Evolutionary conservation across 2,797 vertebrate genomes (phyloP), one percentile per base, ranked within the genome.

Genomic region (Dromococcyx pavoninus): DNA sequence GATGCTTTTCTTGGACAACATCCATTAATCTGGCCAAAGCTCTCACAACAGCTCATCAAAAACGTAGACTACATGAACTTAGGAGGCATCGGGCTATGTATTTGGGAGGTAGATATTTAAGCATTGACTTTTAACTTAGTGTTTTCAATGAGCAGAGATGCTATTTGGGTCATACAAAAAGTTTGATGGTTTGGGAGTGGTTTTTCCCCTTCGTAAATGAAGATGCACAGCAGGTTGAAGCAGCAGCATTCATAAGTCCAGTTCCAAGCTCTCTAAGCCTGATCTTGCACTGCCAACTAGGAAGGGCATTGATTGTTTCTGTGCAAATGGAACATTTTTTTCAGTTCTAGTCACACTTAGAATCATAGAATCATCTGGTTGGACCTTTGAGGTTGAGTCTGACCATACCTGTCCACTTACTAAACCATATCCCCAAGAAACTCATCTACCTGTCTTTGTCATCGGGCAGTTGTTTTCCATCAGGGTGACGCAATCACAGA

Each of bases 1-100:
- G 17, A 60, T 72, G 69, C 66, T 91, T 91, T 91, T 74, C 53
- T 96, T 84, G 85, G 89, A 82, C 73, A 92, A 43, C 30, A 62
- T 64, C 81, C 81, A 75, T 93, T 78, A 53, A 73, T 61, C 24
- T 76, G 61, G 61, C 56, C 70, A 75, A 69, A 94, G 46, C 56
- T 67, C 74, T 91, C 19, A 2, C 41, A 88, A 61, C n/a, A 84
- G 43, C 39, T 33, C 91, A 48, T 71, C 50, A 91, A 48, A 37
- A 93, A 79, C 51, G 57, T 88, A 60, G 91, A 46, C 37, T 27
- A 44, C 44, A 5, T 21, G 9, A 69, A 77, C 9, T 67, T 53
- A 27, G 32, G n/a, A 84, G 70, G 41, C 58, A 79, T 72, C 41
- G 43, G 28, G 43, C 77, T 69, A 1, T 50, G 58, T 70, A 73